phyloP scores from a whole-genome alignment of 2,888 invertebrate species.

The Cepaea hortensis region DNA sequence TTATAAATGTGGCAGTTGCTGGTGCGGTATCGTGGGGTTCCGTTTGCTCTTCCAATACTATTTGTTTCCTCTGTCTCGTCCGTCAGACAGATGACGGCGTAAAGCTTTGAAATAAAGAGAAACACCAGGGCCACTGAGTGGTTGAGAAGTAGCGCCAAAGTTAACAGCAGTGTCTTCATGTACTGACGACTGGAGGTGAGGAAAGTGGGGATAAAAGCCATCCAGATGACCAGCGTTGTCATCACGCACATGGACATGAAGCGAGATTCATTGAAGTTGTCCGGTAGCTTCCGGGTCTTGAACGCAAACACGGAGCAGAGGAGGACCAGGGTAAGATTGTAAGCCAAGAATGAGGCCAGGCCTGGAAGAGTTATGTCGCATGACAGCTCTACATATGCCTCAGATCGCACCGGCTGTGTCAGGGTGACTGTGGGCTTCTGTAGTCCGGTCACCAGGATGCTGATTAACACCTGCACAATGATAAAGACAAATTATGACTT shows the following conservation, averaged over 20 bases:
- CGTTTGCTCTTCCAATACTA: neutral
- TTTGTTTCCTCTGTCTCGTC: neutral
- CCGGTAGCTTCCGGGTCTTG: slow-evolving; percentile 68
- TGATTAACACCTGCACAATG: slow-evolving; percentile 26
- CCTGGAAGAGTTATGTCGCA: slow-evolving; percentile 60
- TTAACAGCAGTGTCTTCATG: slow-evolving; percentile 52
- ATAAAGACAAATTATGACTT: too few relatives aligned
- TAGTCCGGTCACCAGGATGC: slow-evolving; percentile 19
- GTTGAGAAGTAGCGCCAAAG: slow-evolving; percentile 58
- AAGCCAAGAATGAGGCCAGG: slow-evolving; percentile 57
- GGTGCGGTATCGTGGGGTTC: neutral
- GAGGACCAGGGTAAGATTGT: slow-evolving; percentile 65
- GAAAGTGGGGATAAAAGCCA: slow-evolving; percentile 67
- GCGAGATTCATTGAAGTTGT: slow-evolving; percentile 71
- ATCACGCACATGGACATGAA: slow-evolving; percentile 69
- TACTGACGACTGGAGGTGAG: slow-evolving; percentile 58
- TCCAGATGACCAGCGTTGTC: slow-evolving; percentile 67
- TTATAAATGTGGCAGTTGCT: neutral
- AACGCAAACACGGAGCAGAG: slow-evolving; percentile 67
- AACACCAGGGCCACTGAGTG: slow-evolving; percentile 57
- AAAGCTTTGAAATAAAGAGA: slow-evolving; percentile 58
- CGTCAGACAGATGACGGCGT: slow-evolving; percentile 51
- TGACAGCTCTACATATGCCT: slow-evolving; percentile 61
- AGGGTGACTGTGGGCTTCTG: slow-evolving; percentile 13
- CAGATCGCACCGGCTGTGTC: slow-evolving; percentile 51